Conservation (phyloP, 2,113 vertebrate genomes). For the Phalacrocorax brasilianus region DNA sequence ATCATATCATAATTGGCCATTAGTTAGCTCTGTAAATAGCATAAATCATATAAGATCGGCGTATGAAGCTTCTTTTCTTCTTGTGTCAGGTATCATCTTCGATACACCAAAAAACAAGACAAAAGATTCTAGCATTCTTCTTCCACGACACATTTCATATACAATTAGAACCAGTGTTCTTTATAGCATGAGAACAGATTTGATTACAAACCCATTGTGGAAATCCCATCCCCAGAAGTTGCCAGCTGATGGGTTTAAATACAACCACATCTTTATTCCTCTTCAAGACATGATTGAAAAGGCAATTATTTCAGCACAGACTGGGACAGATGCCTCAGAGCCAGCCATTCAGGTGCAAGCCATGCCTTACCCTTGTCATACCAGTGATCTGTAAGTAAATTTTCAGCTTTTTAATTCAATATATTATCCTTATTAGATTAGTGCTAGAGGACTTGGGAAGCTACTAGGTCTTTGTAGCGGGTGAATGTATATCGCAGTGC, state of each 20-base stretch:
- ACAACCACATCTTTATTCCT: constrained; percentile 76
- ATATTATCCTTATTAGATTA: background rate
- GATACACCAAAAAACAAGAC: background rate
- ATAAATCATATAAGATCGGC: background rate
- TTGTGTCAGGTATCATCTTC: constrained; percentile 68
- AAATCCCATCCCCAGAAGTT: constrained; percentile 74
- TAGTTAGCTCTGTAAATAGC: background rate
- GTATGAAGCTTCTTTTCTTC: background rate
- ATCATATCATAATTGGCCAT: background rate
- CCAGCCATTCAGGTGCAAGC: constrained; percentile 64
- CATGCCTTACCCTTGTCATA: constrained; percentile 76
- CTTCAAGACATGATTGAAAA: constrained; percentile 79
- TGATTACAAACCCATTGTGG: constrained; percentile 68
- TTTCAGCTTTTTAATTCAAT: background rate
- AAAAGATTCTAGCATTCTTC: background rate
- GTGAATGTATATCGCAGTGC: background rate
- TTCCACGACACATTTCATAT: constrained; percentile 62
- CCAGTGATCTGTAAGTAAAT: constrained; percentile 72
- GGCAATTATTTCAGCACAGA: constrained; percentile 68
- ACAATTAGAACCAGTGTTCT: constrained; percentile 70
- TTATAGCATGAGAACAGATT: constrained; percentile 73
- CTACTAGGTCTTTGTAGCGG: background rate
- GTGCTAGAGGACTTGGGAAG: background rate
- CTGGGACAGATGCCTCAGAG: constrained; percentile 33
- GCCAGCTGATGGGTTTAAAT: constrained; percentile 71